phyloP scores from a whole-genome alignment of 2,113 vertebrate species.

The Hydrolagus affinis region DNA sequence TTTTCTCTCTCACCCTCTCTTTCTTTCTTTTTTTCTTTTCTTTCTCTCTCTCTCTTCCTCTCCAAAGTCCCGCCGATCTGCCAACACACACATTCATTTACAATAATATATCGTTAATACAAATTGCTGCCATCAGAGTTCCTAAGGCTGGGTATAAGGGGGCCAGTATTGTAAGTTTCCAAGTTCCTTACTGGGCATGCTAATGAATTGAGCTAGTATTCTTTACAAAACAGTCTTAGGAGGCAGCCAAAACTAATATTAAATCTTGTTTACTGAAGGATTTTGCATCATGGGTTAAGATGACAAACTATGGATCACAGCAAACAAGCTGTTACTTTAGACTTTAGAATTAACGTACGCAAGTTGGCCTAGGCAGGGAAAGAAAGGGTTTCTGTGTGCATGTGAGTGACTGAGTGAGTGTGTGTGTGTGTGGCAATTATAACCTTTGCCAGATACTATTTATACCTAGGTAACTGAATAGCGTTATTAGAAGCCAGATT shows the following conservation, averaged over 20 bases:
- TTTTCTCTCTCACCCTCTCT: background rate
- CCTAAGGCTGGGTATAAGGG: slow-evolving; percentile 14
- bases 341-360: slow-evolving; percentile 2
- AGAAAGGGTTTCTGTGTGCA: background rate
- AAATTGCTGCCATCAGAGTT: slow-evolving; percentile 27
- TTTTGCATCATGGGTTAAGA: slow-evolving; percentile 17
- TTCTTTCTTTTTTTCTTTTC: background rate
- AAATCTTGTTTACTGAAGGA: slow-evolving; percentile 26
- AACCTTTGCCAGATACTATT: slow-evolving; percentile 3
- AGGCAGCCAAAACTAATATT: slow-evolving; percentile 29
- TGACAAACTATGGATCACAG: slow-evolving; percentile 16
- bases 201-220: slow-evolving; percentile 27
- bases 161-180: slow-evolving; percentile 19
- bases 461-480: background rate
- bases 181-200: slow-evolving; percentile 19
- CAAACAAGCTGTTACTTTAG: slow-evolving; percentile 13
- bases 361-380: background rate
- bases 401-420: background rate
- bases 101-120: slow-evolving; percentile 6
- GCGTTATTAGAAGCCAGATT: background rate
- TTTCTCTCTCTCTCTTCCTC: background rate
- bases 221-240: slow-evolving; percentile 30
- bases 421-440: background rate
- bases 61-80: background rate
- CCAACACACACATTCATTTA: slow-evolving; percentile 17